phyloP scores from a whole-genome alignment of 2,113 vertebrate genomes.

The Vidua macroura region DNA sequence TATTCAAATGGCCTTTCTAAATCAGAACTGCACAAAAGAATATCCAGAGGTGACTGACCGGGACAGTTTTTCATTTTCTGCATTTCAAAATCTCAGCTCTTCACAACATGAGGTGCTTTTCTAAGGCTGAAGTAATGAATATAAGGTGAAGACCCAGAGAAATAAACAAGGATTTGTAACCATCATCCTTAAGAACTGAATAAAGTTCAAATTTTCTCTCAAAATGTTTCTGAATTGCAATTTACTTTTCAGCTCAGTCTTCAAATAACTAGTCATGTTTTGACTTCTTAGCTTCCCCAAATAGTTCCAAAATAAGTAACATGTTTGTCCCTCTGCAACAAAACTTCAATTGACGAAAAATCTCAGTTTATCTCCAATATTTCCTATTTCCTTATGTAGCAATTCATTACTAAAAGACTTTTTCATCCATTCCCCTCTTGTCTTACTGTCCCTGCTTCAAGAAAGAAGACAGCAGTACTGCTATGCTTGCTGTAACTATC shows the following conservation, averaged over 20 bases:
- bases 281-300: not conserved
- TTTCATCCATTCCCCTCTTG: not conserved
- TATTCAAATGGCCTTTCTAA: not conserved
- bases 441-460: not conserved
- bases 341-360: not conserved
- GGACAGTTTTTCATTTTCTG: accelerated
- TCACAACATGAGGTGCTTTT: not conserved
- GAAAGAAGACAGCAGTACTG: not conserved
- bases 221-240: not conserved
- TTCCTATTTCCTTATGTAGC: not conserved
- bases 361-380: not conserved
- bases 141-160: not conserved
- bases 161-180: not conserved
- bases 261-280: not conserved
- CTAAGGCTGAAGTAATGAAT: not conserved
- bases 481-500: slow-evolving; percentile 46
- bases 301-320: not conserved
- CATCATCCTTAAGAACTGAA: accelerated
- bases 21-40: not conserved
- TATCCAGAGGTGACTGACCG: accelerated
- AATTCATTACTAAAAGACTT: not conserved
- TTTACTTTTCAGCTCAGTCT: not conserved
- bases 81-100: not conserved
- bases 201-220: not conserved
- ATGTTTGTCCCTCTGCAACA: not conserved